These are phyloP conservation scores for Venusia cambrica DNA, from an alignment of 2,888 invertebrate species.

Conservation along the genomic window DNA sequence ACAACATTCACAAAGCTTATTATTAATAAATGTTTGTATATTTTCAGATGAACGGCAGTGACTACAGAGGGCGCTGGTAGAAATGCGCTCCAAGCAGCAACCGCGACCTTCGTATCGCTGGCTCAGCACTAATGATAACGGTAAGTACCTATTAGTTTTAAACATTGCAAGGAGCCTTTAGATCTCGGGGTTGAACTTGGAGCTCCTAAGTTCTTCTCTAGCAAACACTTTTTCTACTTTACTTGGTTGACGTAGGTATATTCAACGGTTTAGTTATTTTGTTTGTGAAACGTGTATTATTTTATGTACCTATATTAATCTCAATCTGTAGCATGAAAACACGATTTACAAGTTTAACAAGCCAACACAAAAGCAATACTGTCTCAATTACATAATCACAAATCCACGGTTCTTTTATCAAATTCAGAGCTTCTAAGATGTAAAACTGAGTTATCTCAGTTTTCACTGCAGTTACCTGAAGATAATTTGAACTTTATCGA, in stretches of 20 bases:
- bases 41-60: slow-evolving; percentile 60
- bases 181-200: too few species aligned
- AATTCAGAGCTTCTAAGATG: slow-evolving; percentile 15
- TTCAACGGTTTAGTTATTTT: too few species aligned
- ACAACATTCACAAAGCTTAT: too few species aligned
- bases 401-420: slow-evolving; percentile 44
- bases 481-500: slow-evolving; percentile 7
- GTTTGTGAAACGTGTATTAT: too few species aligned
- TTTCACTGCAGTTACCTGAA: too few species aligned
- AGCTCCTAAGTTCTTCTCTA: too few species aligned
- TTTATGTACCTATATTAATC: too few species aligned
- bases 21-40: too few species aligned
- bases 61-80: slow-evolving; percentile 61
- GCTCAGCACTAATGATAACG: slow-evolving; percentile 84
- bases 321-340: too few species aligned
- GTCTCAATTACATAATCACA: slow-evolving; percentile 36
- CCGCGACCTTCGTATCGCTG: slow-evolving; percentile 86
- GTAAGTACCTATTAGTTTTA: slow-evolving; percentile 46
- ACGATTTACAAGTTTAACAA: slow-evolving; percentile 22
- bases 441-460: background rate
- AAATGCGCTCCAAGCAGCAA: slow-evolving; percentile 86
- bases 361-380: slow-evolving; percentile 24
- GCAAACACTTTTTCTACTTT: too few species aligned
- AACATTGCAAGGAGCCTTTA: too few species aligned
- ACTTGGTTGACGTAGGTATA: too few species aligned